Base-by-base conservation (phyloP, 2,113 vertebrate species). In the Hippoglossus stenolepis region DNA sequence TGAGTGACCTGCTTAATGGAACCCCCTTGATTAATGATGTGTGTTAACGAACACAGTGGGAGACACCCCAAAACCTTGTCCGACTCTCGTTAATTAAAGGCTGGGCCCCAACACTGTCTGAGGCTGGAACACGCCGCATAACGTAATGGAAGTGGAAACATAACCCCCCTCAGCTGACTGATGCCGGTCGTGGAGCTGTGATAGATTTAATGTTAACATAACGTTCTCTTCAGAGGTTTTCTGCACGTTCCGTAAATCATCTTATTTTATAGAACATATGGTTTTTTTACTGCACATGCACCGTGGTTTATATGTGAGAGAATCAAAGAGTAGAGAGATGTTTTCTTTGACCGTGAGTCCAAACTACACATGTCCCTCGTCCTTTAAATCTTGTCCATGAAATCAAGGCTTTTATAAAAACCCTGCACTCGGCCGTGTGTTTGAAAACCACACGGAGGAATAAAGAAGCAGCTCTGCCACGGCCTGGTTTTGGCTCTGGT, bases 21-120 rank as follows among this genome's bases (percentile, higher is more conserved):
- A 91, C 38, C 23, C 68, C 73, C 86, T 86, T 93, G 93, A 95
- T 94, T 94, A 95, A 95, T 85, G 93, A 90, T 85, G 92, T 93
- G 87, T 94, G 91, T 90, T 91, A 89, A 90, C 78, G 70, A 89
- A 89, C 92, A 86, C 94, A 89, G 92, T 87, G 86, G 93, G 94
- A 91, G 88, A 84, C 66, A 71, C 87, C 91, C 89, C 85, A 87
- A 89, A 92, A 89, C 81, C 86, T 65, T 77, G 82, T 84, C 76
- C 83, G 76, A 85, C 82, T 93, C 70, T 75, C 11, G 80, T 91
- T 93, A 92, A 92, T 94, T 93, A 92, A 92, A 86, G 77, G 15
- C 79, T 17, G 61, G 26, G 11, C 67, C 82, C 82, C 60, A 9
- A 15, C 58, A 65, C 47, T 74, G 72, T 84, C 24, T 4, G 54